A percentile compares a stretch with the other conserved stretches of the same genome.
phyloP scores from a whole-genome alignment of 2,797 vertebrate genomes.

The Dendrocincla tyrannina region DNA sequence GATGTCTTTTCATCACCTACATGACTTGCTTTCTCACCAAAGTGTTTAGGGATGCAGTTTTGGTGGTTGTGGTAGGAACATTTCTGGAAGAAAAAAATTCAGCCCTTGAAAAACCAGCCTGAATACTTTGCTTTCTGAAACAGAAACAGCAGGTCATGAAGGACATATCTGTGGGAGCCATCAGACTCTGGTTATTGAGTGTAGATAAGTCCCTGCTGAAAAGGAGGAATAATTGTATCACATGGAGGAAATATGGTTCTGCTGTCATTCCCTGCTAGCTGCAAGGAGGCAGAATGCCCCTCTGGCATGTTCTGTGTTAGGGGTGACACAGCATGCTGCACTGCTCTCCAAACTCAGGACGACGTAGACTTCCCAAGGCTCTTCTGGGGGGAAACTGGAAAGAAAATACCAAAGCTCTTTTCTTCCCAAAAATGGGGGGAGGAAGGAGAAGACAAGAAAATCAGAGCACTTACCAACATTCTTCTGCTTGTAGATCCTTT shows the following conservation, averaged over 20 bases:
- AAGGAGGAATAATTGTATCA: neutral
- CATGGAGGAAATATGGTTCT: rapidly evolving
- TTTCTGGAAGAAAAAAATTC: neutral
- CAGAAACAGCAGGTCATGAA: neutral
- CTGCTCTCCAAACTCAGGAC: neutral
- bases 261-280: neutral
- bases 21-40: neutral
- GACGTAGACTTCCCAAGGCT: neutral
- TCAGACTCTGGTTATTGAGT: neutral
- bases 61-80: neutral
- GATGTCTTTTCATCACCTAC: neutral
- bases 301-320: neutral
- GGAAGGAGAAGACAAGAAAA: neutral
- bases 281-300: neutral
- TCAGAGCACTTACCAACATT: neutral
- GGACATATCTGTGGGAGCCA: neutral
- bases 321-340: rapidly evolving
- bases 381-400: neutral
- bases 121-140: neutral
- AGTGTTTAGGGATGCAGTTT: neutral
- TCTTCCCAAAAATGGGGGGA: neutral
- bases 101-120: neutral
- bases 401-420: neutral
- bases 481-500: neutral
- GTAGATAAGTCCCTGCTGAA: neutral